Conservation (phyloP, 2,888 invertebrate genomes). For the Chesias legatella region DNA sequence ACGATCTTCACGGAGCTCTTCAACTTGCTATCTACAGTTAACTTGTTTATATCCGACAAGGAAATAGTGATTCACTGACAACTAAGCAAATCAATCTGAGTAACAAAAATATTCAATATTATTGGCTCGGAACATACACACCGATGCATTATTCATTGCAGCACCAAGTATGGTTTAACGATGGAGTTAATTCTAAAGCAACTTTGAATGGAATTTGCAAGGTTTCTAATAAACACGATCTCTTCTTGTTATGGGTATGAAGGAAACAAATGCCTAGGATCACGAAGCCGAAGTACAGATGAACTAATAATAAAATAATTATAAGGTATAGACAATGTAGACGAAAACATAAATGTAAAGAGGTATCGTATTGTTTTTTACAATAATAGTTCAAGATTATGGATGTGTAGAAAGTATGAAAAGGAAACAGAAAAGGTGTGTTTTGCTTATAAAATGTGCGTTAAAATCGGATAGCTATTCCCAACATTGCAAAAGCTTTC, state of each 20-base stretch:
- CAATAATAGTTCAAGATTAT: no score
- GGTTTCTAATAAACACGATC: conserved; percentile 43
- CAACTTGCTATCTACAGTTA: conserved; percentile 25
- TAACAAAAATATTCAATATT: conserved; percentile 45
- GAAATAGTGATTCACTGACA: conserved; percentile 54
- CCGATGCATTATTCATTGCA: conserved; percentile 55
- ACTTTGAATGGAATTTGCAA: conserved; percentile 48
- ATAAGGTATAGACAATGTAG: conserved; percentile 14
- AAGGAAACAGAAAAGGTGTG: no score
- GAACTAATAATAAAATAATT: conserved; percentile 15
- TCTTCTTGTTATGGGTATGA: conserved; percentile 45
- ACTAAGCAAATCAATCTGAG: conserved; percentile 48
- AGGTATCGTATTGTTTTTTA: no score
- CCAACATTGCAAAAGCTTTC: conserved; percentile 49
- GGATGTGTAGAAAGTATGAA: no score
- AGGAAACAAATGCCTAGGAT: conserved; percentile 54
- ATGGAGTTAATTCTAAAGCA: conserved; percentile 45
- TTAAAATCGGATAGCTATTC: conserved; percentile 46
- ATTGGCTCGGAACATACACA: conserved; percentile 40
- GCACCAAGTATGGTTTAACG: conserved; percentile 52
- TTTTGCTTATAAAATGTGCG: conserved; percentile 25
- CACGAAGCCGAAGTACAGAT: conserved; percentile 31
- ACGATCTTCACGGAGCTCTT: conserved; percentile 18
- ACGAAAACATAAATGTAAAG: conserved; percentile 20
- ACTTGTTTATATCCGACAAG: conserved; percentile 35